phyloP scores from a whole-genome alignment of 1,140 invertebrate genomes.

The Nomia melanderi region DNA sequence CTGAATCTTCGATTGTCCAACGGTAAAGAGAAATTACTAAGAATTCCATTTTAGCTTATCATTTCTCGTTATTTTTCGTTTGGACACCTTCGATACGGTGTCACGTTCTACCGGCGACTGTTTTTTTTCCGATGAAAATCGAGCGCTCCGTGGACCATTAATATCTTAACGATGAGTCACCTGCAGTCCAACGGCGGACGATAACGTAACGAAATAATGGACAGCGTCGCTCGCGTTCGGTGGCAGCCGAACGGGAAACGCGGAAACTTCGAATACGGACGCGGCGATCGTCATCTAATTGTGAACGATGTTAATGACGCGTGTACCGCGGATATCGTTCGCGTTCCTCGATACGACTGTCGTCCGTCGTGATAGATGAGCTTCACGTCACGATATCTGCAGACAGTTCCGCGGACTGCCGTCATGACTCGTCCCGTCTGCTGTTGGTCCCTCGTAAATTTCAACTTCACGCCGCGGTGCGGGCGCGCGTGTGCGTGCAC shows the following conservation, averaged over 20 bases:
- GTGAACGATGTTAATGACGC: constrained; percentile 48
- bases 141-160: too few relatives aligned
- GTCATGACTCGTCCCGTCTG: constrained; percentile 6
- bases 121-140: too few relatives aligned
- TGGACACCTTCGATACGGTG: too few relatives aligned
- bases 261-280: neutral
- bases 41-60: too few relatives aligned
- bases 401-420: constrained; percentile 10
- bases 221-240: constrained; percentile 8
- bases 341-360: constrained; percentile 35
- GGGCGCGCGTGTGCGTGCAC: neutral
- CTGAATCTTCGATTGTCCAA: too few relatives aligned
- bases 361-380: constrained; percentile 41
- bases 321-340: neutral
- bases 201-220: neutral
- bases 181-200: neutral
- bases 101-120: too few relatives aligned
- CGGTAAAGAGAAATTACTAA: too few relatives aligned
- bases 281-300: constrained; percentile 37
- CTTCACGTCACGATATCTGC: constrained; percentile 35
- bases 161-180: neutral
- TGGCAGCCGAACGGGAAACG: constrained; percentile 19
- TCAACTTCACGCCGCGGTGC: neutral
- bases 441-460: constrained; percentile 25
- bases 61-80: too few relatives aligned